A percentile compares a stretch with the other conserved stretches of the same genome.
Evolutionary conservation across 2,113 vertebrate species (phyloP).

Genomic region (Nycticorax nycticorax): DNA sequence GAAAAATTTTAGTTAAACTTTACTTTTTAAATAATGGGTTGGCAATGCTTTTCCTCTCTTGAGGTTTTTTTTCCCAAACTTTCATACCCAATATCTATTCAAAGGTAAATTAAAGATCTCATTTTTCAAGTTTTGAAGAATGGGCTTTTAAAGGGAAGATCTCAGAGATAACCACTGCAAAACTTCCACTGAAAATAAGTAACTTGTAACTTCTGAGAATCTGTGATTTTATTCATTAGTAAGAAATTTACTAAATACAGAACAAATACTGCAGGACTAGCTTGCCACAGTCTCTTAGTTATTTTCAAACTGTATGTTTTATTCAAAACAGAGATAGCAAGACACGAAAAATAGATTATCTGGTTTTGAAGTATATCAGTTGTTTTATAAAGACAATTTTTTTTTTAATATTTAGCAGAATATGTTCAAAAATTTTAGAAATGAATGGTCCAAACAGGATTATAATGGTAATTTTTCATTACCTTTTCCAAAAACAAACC

Average conservation of each 20-base stretch:
- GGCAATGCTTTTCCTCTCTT: not conserved
- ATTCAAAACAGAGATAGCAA: not conserved
- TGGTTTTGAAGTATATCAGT: not conserved
- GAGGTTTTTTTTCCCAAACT: not conserved
- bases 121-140: not conserved
- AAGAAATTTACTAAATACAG: not conserved
- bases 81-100: not conserved
- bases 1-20: not conserved
- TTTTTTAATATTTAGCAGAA: not conserved
- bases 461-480: not conserved
- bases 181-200: not conserved
- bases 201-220: not conserved
- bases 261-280: not conserved
- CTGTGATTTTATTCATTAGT: not conserved
- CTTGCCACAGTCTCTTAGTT: not conserved
- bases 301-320: not conserved
- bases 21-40: not conserved
- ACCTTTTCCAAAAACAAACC: not conserved
- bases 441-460: not conserved
- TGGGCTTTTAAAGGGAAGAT: not conserved
- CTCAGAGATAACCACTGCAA: not conserved
- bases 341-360: not conserved
- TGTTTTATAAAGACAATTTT: not conserved
- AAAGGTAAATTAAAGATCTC: not conserved
- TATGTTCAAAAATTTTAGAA: not conserved